Base-by-base conservation (phyloP, 1,140 invertebrate species). In the Ceratosolen fusciceps region DNA sequence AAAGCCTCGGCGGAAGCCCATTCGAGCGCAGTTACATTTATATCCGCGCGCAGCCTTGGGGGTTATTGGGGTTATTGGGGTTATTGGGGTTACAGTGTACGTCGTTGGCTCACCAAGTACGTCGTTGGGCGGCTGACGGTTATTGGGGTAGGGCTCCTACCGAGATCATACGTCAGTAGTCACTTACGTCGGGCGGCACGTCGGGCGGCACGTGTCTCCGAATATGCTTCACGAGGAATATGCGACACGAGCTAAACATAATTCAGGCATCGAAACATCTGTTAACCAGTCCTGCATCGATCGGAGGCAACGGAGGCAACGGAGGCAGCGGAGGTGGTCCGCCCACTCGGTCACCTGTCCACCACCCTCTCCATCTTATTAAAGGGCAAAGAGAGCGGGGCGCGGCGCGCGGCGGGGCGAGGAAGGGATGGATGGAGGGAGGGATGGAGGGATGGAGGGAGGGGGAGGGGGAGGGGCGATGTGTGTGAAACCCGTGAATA, bases 401-500 rank as follows among this genome's bases (percentile, higher is more conserved):
- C 47, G 19, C 19, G 31, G 19, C 19, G 9, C 8, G 54, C 9
- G 12, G 14, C n/a, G n/a, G n/a, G n/a, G n/a, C n/a, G n/a, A n/a
- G n/a, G n/a, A n/a, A n/a, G n/a, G n/a, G n/a, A n/a, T n/a, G n/a
- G n/a, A n/a, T n/a, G n/a, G n/a, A n/a, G n/a, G n/a, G n/a, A n/a
- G n/a, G n/a, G n/a, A n/a, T n/a, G n/a, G n/a, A n/a, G n/a, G n/a
- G n/a, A n/a, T n/a, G n/a, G n/a, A n/a, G n/a, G n/a, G n/a, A 43
- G 39, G 12, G 39, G 5, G 39, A 29, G 58, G 26, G 56, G 14
- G 34, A n/a, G 68, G 49, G 85, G 82, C 74, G 82, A 81, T 87
- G 84, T 83, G 88, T 87, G 84, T 84, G 89, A 90, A 90, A 89
- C 88, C 89, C 82, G 85, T 90, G 83, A 89, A 89, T 90, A 83